Conservation (phyloP, 2,797 vertebrate genomes). For the Anomalospiza imberbis region DNA sequence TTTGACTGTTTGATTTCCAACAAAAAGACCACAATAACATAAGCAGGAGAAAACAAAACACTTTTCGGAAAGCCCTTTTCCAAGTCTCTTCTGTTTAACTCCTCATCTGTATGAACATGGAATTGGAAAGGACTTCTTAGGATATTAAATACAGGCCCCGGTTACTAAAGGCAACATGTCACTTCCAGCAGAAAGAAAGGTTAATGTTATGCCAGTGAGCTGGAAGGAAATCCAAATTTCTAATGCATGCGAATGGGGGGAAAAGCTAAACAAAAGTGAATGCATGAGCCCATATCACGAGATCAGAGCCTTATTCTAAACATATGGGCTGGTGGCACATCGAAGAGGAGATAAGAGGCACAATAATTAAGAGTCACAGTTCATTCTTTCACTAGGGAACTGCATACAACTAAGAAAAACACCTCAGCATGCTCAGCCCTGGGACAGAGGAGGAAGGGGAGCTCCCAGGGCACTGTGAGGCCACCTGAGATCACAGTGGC, state of each 20-base stretch:
- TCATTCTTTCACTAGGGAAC: not conserved
- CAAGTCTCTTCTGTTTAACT: not conserved
- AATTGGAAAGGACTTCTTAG: not conserved
- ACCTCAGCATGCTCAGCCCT: not conserved
- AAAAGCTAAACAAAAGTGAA: slow-evolving; percentile 49
- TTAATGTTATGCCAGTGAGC: not conserved
- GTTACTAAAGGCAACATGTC: not conserved
- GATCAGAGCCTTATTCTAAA: not conserved
- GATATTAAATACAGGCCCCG: not conserved
- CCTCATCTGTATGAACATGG: not conserved
- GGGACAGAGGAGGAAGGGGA: not conserved
- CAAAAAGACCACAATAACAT: not conserved
- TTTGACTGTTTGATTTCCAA: not conserved
- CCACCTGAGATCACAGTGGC: not conserved
- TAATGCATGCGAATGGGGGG: slow-evolving; percentile 16
- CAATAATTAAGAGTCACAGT: not conserved
- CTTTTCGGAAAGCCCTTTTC: not conserved
- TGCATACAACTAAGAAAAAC: not conserved
- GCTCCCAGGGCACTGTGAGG: not conserved
- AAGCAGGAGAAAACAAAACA: not conserved
- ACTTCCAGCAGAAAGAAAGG: not conserved
- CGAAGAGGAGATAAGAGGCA: not conserved
- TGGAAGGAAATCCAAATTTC: slow-evolving; percentile 42
- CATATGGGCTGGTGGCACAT: not conserved
- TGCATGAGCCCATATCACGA: not conserved